A percentile compares a stretch with the other conserved stretches of the same genome.
These are phyloP conservation scores for Ips typographus DNA, from an alignment of 1,140 invertebrate genomes.

Conservation along the genomic window DNA sequence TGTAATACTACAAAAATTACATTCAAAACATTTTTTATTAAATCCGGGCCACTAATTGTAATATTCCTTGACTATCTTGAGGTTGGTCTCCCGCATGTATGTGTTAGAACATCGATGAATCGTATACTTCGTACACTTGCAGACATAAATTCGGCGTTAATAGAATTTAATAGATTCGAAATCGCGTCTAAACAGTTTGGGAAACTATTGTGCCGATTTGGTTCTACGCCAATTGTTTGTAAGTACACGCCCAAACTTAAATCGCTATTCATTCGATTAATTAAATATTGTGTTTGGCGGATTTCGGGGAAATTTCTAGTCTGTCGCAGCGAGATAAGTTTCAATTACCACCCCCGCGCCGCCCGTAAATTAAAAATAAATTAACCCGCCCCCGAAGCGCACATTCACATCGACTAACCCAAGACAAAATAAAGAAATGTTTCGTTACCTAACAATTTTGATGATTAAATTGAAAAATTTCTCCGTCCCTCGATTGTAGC, in stretches of 20 bases:
- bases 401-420: no score
- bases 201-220: constrained; percentile 50
- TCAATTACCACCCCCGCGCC: neutral
- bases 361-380: no score
- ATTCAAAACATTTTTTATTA: no score
- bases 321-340: constrained; percentile 21
- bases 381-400: no score
- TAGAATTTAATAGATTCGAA: constrained; percentile 48
- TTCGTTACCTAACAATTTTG: no score
- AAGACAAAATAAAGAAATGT: no score
- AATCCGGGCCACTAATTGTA: no score
- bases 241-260: constrained; percentile 47
- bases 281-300: constrained; percentile 41
- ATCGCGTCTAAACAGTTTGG: constrained; percentile 47
- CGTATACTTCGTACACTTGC: constrained; percentile 36
- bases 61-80: no score
- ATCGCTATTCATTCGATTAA: constrained; percentile 50
- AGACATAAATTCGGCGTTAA: constrained; percentile 46
- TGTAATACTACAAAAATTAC: no score
- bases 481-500: constrained; percentile 17
- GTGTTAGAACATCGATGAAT: constrained; percentile 11
- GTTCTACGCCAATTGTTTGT: constrained; percentile 49
- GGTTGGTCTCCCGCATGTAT: neutral
- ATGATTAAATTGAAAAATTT: constrained; percentile 13
- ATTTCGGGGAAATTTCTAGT: constrained; percentile 17